A percentile compares a stretch with the other conserved stretches of the same genome.
These are phyloP conservation scores for Rhamphomyia laevipes DNA, from an alignment of 2,888 invertebrate species.

Conservation along the genomic window DNA sequence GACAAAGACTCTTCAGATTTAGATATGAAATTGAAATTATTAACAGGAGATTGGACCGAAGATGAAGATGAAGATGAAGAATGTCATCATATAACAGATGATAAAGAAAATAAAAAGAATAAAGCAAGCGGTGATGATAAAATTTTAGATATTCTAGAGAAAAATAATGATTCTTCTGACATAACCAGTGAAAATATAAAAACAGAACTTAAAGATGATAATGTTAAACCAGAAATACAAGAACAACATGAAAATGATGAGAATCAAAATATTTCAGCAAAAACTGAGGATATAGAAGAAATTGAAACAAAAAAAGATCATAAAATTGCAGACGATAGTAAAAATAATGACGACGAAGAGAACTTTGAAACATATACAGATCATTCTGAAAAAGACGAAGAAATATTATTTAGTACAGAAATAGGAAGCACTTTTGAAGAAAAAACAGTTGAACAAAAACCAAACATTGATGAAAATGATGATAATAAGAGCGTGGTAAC, in stretches of 20 bases:
- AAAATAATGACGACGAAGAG: constrained; percentile 41
- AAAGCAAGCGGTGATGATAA: constrained; percentile 3
- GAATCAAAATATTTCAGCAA: neutral
- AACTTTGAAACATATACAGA: constrained; percentile 19
- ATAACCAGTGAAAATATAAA: too few relatives aligned
- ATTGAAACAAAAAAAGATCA: neutral
- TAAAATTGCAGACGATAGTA: constrained; percentile 38
- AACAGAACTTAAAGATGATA: too few relatives aligned
- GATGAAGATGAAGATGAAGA: constrained; percentile 25
- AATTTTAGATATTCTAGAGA: neutral
- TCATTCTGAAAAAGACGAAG: constrained; percentile 18
- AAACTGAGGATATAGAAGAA: neutral
- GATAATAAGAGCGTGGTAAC: constrained; percentile 8
- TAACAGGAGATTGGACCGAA: constrained; percentile 36
- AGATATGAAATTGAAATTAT: constrained; percentile 30
- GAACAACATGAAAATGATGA: neutral
- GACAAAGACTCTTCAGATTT: constrained; percentile 24
- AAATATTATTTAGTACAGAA: constrained; percentile 9
- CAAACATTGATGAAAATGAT: neutral
- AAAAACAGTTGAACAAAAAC: constrained; percentile 5
- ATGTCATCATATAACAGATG: neutral
- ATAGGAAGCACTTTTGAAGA: constrained; percentile 2
- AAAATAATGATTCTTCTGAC: too few relatives aligned
- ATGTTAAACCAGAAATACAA: too few relatives aligned
- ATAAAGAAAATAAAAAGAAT: neutral